Evolutionary conservation across 2,888 invertebrate genomes (phyloP).

Genomic region (Isotomurus palustris): DNA sequence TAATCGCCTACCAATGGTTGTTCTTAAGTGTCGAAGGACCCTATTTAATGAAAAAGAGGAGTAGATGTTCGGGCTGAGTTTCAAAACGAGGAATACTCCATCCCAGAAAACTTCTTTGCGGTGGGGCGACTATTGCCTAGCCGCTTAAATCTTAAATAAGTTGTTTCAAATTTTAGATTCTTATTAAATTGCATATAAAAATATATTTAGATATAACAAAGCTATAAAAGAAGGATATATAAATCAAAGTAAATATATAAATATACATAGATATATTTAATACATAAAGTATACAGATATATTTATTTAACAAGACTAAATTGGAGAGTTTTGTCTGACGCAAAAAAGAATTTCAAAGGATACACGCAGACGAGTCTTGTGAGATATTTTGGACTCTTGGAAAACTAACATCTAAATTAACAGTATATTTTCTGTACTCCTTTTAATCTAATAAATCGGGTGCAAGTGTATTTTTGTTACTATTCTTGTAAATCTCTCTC

Average conservation of each 20-base stretch:
- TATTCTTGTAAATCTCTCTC: no score
- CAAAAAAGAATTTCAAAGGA: no score
- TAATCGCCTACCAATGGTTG: no score
- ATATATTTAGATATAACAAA: not conserved
- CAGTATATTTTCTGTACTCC: no score
- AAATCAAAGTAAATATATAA: not conserved
- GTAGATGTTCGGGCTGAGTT: constrained; percentile 93
- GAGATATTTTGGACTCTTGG: no score
- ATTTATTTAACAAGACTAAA: no score
- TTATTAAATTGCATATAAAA: not conserved
- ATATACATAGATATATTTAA: not conserved
- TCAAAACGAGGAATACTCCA: constrained; percentile 93
- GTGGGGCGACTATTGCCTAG: constrained; percentile 87
- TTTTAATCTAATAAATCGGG: no score
- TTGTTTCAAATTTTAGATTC: constrained; percentile 22
- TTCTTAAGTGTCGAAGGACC: constrained; percentile 2
- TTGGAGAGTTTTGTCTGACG: no score
- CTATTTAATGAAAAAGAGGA: constrained; percentile 31
- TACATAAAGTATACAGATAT: no score
- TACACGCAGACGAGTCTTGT: no score
- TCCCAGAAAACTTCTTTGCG: constrained; percentile 94
- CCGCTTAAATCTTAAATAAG: constrained; percentile 42
- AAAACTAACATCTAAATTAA: no score
- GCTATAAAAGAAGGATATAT: not conserved
- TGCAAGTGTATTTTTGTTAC: no score